These are phyloP conservation scores for Chalcosyrphus nemorum DNA, from an alignment of 2,888 invertebrate genomes.

Conservation along the genomic window DNA sequence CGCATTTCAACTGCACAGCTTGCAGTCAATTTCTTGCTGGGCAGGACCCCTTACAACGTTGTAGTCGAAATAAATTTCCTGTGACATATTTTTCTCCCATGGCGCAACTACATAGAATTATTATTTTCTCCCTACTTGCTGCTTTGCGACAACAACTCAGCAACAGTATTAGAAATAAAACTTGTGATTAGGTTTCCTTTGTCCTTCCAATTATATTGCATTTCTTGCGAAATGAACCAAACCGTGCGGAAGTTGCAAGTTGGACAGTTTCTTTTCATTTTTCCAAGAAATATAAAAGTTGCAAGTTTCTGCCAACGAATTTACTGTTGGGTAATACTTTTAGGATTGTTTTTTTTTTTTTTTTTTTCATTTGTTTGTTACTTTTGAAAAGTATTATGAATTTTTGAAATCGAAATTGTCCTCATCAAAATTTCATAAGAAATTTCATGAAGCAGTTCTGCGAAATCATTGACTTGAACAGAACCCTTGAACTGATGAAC, in stretches of 20 bases:
- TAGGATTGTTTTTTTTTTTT: neutral
- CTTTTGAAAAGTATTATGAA: conserved; percentile 7
- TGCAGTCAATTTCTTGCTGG: neutral
- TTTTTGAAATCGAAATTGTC: neutral
- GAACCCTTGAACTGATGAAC: neutral
- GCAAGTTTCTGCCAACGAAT: neutral
- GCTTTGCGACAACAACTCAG: neutral
- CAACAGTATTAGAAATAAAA: neutral
- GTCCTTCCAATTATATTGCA: neutral
- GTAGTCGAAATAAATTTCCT: conserved; percentile 9
- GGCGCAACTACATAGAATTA: neutral
- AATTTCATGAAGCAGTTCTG: neutral
- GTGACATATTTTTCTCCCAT: neutral
- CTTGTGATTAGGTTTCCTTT: neutral
- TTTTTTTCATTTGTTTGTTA: neutral
- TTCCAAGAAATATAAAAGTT: neutral
- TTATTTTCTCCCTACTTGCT: neutral
- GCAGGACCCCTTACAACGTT: conserved; percentile 9
- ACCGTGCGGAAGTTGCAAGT: neutral
- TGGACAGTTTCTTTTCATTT: neutral
- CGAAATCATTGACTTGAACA: conserved; percentile 7
- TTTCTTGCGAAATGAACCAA: neutral
- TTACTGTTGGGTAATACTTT: neutral
- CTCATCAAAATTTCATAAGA: conserved; percentile 28
- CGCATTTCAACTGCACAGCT: conserved; percentile 23